Conservation (phyloP, 2,113 vertebrate species). For the Trichomycterus rosablanca region DNA sequence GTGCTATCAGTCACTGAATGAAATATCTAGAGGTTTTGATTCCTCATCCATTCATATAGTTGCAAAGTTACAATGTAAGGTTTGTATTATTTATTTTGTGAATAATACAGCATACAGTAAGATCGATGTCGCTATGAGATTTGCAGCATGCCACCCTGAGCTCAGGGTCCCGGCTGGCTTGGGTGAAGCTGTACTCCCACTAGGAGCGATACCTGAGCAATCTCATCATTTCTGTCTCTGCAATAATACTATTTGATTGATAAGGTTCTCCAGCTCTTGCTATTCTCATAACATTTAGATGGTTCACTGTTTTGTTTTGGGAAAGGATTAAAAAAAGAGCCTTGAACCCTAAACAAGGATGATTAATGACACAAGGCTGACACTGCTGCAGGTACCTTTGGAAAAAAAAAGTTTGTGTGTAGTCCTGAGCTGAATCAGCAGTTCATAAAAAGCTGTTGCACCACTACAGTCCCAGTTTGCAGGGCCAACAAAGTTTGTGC, state of each 20-base stretch:
- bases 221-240: constrained; percentile 39
- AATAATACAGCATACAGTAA: constrained; percentile 15
- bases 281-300: constrained; percentile 39
- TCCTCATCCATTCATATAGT: neutral
- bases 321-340: constrained; percentile 8
- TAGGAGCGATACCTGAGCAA: constrained; percentile 25
- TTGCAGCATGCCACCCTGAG: constrained; percentile 30
- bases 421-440: constrained; percentile 3
- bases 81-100: constrained; percentile 12
- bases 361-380: constrained; percentile 19
- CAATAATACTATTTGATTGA: constrained; percentile 38
- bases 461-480: too few species aligned
- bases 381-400: constrained; percentile 16
- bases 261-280: constrained; percentile 33
- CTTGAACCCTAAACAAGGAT: neutral
- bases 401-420: constrained; percentile 13
- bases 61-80: neutral
- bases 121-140: constrained; percentile 34
- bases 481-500: too few species aligned
- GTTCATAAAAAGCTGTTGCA: constrained; percentile 17
- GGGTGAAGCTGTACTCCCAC: constrained; percentile 22
- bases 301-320: constrained; percentile 20
- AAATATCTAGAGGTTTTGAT: neutral
- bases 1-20: constrained; percentile 17
- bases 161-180: constrained; percentile 31